Base-by-base conservation (phyloP, 1,140 invertebrate species). In the Caenorhabditis elegans region DNA sequence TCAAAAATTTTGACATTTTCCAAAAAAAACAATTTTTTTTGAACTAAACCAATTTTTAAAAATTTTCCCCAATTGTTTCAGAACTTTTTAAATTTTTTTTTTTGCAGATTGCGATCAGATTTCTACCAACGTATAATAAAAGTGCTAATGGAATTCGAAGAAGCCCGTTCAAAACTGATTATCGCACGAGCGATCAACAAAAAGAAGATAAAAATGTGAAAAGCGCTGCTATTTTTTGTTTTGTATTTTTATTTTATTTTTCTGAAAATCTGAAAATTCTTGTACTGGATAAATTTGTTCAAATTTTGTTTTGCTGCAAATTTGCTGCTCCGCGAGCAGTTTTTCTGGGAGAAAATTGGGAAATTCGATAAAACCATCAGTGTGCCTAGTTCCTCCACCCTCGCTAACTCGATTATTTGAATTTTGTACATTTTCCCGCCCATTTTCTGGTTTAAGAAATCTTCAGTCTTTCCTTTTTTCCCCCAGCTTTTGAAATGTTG, bases 141-240 rank as follows among this genome's bases (percentile, higher is more conserved):
- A 39, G 60, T 70, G 60, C 60, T 70, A 4, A 70, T 70, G 60
- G 60, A 70, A 70, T 70, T 70, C 34, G 60, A 70, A 26, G 60
- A 70, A 26, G 60, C 60, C 0, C 60, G 60, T 8, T 70, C 60
- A 2, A 70, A 70, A 70, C 13, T 70, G 34, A 39, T 70, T 39
- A 19, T 70, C 34, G 60, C 60, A 19, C 17, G 60, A 43, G 60
- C 60, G 1, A 2, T 70, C 3, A 70, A 70, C 34, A 70, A 43
- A 39, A 39, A 39, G 13, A 70, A 70, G 19, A 70, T 70, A 6
- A 39, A 70, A 70, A 11, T 34, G 4, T 39, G 22, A 22, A 19
- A 60, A 13, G 3, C 2, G 8, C 4, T 51, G n/a, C 22, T 51
- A 10, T 15, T 31, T 31, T 22, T 31, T 31, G 28, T 31, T 31